phyloP scores from a whole-genome alignment of 2,888 invertebrate species.

The Synergus laeviventris region DNA sequence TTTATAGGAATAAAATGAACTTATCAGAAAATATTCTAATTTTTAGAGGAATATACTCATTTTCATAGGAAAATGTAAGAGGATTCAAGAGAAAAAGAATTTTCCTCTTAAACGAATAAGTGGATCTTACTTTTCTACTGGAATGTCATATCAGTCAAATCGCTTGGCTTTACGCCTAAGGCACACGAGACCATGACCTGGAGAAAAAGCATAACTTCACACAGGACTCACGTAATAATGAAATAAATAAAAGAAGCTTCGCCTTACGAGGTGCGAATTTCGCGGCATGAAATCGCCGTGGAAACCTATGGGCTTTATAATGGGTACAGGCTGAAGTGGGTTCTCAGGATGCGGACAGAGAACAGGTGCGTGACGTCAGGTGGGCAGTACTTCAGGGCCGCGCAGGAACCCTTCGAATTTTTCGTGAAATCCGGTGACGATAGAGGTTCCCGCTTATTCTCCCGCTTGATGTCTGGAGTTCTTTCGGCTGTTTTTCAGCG shows the following conservation, averaged over 20 bases:
- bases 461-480: background rate
- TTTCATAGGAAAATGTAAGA: too few relatives aligned
- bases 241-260: conserved; percentile 23
- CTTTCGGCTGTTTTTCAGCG: conserved; percentile 33
- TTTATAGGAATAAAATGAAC: too few relatives aligned
- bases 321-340: conserved; percentile 66
- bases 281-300: conserved; percentile 63
- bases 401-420: conserved; percentile 61
- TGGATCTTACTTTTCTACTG: too few relatives aligned
- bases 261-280: conserved; percentile 54
- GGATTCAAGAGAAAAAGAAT: too few relatives aligned
- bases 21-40: too few relatives aligned
- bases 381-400: conserved; percentile 72
- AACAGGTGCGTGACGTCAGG: conserved; percentile 76
- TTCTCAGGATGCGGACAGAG: conserved; percentile 65
- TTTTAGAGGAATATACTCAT: too few relatives aligned
- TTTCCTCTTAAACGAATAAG: too few relatives aligned
- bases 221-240: conserved; percentile 9
- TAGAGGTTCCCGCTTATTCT: conserved; percentile 50
- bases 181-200: background rate
- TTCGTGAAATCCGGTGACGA: conserved; percentile 56
- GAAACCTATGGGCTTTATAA: conserved; percentile 67
- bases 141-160: too few relatives aligned
- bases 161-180: too few relatives aligned
- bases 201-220: background rate